Base-by-base conservation (phyloP, 1,140 invertebrate species). In the Forficula auricularia region DNA sequence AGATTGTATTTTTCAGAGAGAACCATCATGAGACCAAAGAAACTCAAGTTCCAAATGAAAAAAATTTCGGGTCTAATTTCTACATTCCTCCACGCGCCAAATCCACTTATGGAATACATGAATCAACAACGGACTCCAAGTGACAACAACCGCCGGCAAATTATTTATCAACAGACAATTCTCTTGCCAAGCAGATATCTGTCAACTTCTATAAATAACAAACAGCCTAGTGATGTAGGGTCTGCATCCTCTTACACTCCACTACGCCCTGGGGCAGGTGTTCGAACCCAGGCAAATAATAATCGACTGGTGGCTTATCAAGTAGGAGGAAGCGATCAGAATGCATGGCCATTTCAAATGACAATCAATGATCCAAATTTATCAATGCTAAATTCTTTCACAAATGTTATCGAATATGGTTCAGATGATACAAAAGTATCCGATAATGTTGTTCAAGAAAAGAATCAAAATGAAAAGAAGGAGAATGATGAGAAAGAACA, bases 321-420 rank as follows among this genome's bases (percentile, higher is more conserved):
- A 48, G 48, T 31, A 66, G 58, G 58, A 20, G 58, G 63, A 13
- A 56, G 57, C 38, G 57, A 64, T 10, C 22, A 27, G 22, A 27
- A 27, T 10, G 22, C 22, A 6, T 27, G 22, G 22, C 22, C 22
- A 34, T 72, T 73, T 50, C 70, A 70, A 12, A 56, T 72, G 32
- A 53, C 69, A 14, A 62, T 71, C 20, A 67, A 64, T 55, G 67
- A 71, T 52, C 69, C 70, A 1, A 57, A 68, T 22, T 46, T 70
- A n/a, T 60, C 59, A 31, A 54, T 66, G 33, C 62, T 62, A 8
- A 66, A 64, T 33, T 61, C 64, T 0, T 60, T 61, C 46, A 62
- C 61, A 10, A 68, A 63, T 48, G 63, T 72, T 44, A 50, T 73
- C 32, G 67, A 73, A 58, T 68, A 71, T 52, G 71, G 68, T n/a